These are phyloP conservation scores for Diprion similis DNA, from an alignment of 1,140 invertebrate genomes.

Conservation along the genomic window DNA sequence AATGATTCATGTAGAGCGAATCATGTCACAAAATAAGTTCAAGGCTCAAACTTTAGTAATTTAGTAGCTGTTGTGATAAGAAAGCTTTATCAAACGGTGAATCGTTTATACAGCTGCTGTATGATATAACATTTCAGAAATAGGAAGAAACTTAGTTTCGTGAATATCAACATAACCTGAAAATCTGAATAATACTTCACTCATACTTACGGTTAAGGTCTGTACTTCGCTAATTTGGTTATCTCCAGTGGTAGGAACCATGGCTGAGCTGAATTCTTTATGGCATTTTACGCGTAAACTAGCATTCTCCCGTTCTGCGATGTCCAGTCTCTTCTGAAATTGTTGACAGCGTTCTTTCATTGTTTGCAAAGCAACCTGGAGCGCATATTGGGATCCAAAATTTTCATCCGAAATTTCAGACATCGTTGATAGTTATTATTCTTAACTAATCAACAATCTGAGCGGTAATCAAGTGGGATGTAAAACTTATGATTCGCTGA, in stretches of 20 bases:
- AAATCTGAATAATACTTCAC: conserved; percentile 14
- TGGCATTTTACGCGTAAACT: conserved; percentile 65
- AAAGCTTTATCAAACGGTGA: conserved; percentile 17
- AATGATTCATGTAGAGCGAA: no score
- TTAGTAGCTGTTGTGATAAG: conserved; percentile 10
- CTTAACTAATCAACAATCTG: no score
- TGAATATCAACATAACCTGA: conserved; percentile 34
- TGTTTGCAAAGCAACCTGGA: conserved; percentile 78
- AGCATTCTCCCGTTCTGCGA: conserved; percentile 78
- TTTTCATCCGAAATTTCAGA: conserved; percentile 38
- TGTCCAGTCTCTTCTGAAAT: conserved; percentile 71
- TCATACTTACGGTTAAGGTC: conserved; percentile 35
- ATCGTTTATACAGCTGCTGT: conserved; percentile 39
- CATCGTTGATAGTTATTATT: background rate
- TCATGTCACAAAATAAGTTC: no score
- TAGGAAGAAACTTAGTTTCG: conserved; percentile 30
- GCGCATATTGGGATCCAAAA: conserved; percentile 63
- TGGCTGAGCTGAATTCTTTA: conserved; percentile 39
- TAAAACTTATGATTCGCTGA: no score
- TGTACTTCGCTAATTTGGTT: conserved; percentile 29
- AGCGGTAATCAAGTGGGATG: no score
- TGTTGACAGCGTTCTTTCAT: conserved; percentile 80
- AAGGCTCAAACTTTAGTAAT: background rate
- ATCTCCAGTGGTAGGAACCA: conserved; percentile 27
- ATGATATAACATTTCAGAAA: conserved; percentile 52